These are phyloP conservation scores for Psylliodes chrysocephalus DNA, from an alignment of 2,888 invertebrate species.

Conservation along the genomic window DNA sequence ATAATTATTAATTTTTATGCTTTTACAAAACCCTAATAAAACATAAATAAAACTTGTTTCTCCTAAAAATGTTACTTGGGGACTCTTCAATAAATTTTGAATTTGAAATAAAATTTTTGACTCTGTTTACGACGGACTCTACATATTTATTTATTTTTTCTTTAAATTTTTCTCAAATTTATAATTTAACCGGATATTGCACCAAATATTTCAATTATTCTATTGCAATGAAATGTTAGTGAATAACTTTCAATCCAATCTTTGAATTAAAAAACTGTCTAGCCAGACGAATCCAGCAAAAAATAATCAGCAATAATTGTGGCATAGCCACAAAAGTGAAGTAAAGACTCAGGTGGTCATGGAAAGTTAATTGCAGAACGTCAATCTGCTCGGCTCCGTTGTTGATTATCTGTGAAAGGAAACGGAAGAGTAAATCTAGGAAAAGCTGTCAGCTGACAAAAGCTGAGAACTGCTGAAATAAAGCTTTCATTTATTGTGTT, in stretches of 20 bases:
- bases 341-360: conserved; percentile 34
- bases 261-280: conserved; percentile 8
- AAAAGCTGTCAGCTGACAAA: conserved; percentile 18
- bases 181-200: too few species aligned
- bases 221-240: too few species aligned
- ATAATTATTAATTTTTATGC: too few species aligned
- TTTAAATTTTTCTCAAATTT: too few species aligned
- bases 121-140: too few species aligned
- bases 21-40: too few species aligned
- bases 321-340: conserved; percentile 32
- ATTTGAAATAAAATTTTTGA: too few species aligned
- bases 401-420: neutral
- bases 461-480: conserved; percentile 1
- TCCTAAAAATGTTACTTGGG: too few species aligned
- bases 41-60: too few species aligned
- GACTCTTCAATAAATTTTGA: too few species aligned
- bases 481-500: neutral
- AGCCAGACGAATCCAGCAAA: neutral
- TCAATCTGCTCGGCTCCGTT: conserved; percentile 27
- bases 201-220: too few species aligned
- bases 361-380: conserved; percentile 36
- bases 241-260: neutral
- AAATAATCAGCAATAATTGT: neutral
- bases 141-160: too few species aligned
- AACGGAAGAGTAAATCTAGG: conserved; percentile 15